Percentiles rank a stretch among this genome's conserved stretches.
Evolutionary conservation across 2,888 invertebrate genomes (phyloP).

Genomic region (Drosophila infuscata): DNA sequence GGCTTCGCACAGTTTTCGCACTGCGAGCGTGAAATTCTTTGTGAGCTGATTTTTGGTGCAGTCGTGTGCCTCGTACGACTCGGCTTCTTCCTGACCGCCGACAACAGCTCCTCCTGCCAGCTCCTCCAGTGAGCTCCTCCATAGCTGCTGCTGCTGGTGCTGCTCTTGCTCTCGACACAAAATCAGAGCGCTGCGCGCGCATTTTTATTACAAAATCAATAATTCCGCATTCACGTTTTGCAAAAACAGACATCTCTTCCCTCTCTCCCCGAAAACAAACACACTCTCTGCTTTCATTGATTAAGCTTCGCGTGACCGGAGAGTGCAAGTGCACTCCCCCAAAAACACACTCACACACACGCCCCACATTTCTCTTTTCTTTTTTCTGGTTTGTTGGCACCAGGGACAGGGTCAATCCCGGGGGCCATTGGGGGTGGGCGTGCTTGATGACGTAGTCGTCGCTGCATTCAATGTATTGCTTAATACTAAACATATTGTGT

Average conservation of each 20-base stretch:
- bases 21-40: slow-evolving; percentile 30
- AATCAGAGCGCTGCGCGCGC: slow-evolving; percentile 83
- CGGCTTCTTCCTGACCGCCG: slow-evolving; percentile 75
- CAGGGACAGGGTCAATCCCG: slow-evolving; percentile 29
- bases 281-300: slow-evolving; percentile 52
- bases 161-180: slow-evolving; percentile 48
- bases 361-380: slow-evolving; percentile 18
- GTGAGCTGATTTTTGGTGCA: slow-evolving; percentile 29
- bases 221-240: slow-evolving; percentile 67
- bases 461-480: background rate
- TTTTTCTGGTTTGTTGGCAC: slow-evolving; percentile 23
- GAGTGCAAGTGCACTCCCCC: slow-evolving; percentile 57
- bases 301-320: slow-evolving; percentile 60
- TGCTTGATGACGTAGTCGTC: slow-evolving; percentile 31
- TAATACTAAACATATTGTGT: background rate
- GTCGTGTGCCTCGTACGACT: slow-evolving; percentile 26
- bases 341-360: slow-evolving; percentile 3
- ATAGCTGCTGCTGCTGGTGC: slow-evolving; percentile 18
- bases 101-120: slow-evolving; percentile 54
- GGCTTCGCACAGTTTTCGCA: slow-evolving; percentile 61
- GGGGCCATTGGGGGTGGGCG: slow-evolving; percentile 14
- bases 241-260: background rate
- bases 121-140: background rate
- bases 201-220: slow-evolving; percentile 78
- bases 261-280: background rate